phyloP scores from a whole-genome alignment of 2,888 invertebrate species.

The Tenthredo mesomela region DNA sequence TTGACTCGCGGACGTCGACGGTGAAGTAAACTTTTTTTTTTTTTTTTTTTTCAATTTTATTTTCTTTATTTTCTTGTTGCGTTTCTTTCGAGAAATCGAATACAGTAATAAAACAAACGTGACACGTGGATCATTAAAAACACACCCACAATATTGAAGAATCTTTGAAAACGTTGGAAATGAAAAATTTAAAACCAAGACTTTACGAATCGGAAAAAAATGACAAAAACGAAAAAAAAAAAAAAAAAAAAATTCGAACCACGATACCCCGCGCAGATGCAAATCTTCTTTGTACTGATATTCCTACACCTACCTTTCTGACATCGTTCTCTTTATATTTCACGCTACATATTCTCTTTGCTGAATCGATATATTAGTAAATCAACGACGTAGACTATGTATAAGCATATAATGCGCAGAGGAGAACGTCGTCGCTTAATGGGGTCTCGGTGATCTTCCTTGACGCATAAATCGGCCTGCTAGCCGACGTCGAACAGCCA shows the following conservation, averaged over 20 bases:
- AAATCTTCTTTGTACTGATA: background rate
- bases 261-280: background rate
- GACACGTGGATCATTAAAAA: slow-evolving; percentile 2
- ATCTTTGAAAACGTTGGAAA: background rate
- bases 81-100: slow-evolving; percentile 19
- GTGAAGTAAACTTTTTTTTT: background rate
- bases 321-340: slow-evolving; percentile 1
- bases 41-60: background rate
- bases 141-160: background rate
- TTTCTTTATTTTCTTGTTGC: background rate
- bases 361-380: slow-evolving; percentile 32
- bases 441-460: slow-evolving; percentile 47
- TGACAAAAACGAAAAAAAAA: background rate
- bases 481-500: slow-evolving; percentile 48
- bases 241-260: background rate
- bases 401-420: slow-evolving; percentile 7
- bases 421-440: slow-evolving; percentile 20
- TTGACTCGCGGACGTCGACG: slow-evolving; percentile 21
- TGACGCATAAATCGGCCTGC: slow-evolving; percentile 50
- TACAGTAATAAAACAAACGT: slow-evolving; percentile 39
- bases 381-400: background rate
- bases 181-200: background rate
- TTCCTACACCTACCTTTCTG: slow-evolving; percentile 6
- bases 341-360: background rate
- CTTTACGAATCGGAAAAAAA: background rate